Evolutionary conservation across 2,888 invertebrate species (phyloP).

Genomic region (Pherbina coryleti): DNA sequence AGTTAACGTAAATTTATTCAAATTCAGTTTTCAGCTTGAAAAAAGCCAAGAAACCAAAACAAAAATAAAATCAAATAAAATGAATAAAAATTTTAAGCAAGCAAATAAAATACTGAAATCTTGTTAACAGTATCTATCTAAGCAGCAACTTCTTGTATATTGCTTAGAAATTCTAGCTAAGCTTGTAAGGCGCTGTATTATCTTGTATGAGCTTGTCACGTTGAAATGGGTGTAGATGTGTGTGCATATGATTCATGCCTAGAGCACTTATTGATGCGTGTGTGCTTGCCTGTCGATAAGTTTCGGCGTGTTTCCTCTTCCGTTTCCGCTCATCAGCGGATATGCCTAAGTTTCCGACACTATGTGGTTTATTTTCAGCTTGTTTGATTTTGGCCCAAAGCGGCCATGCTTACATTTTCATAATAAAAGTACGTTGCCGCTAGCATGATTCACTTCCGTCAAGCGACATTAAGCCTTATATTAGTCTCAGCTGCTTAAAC

Average conservation of each 20-base stretch:
- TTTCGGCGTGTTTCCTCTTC: not conserved
- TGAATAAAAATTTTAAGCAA: too few species aligned
- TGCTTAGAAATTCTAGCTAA: too few species aligned
- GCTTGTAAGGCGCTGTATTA: too few species aligned
- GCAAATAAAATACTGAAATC: not conserved
- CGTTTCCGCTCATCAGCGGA: not conserved
- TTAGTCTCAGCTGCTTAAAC: not conserved
- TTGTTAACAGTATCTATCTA: not conserved
- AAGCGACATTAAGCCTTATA: not conserved
- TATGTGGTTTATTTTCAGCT: not conserved
- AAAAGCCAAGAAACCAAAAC: too few species aligned
- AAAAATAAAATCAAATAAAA: not conserved
- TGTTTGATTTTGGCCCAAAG: not conserved
- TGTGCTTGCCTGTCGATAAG: not conserved
- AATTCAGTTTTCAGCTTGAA: too few species aligned
- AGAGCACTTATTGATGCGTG: not conserved
- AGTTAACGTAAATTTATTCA: too few species aligned
- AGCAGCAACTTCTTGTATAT: not conserved
- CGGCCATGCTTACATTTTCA: not conserved
- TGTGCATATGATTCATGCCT: too few species aligned
- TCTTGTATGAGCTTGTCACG: not conserved
- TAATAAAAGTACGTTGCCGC: not conserved
- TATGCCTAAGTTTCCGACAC: not conserved
- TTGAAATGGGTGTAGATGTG: not conserved
- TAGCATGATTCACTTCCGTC: not conserved